Evolutionary conservation across 1,140 invertebrate genomes (phyloP).

Genomic region (Drosophila teissieri): DNA sequence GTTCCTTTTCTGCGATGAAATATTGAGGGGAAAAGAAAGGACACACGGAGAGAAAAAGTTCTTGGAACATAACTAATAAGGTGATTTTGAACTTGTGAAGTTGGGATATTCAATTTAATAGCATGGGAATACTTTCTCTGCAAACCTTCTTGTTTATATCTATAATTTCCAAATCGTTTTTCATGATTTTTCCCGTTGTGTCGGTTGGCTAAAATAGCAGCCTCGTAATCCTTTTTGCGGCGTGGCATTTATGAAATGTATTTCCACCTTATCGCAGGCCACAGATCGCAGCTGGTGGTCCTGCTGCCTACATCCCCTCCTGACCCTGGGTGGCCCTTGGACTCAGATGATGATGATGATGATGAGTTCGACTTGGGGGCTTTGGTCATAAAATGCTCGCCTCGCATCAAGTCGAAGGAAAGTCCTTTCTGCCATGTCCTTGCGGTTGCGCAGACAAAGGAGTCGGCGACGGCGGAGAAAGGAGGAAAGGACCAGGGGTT

Average conservation of each 20-base stretch:
- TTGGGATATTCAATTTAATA: too few species aligned
- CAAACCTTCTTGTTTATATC: too few species aligned
- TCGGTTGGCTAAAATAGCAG: neutral
- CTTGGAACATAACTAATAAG: neutral
- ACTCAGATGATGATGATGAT: slow-evolving; percentile 56
- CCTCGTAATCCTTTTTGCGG: slow-evolving; percentile 70
- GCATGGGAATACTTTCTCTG: too few species aligned
- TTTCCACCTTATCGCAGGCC: slow-evolving; percentile 63
- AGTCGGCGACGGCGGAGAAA: neutral
- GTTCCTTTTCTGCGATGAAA: slow-evolving; percentile 33
- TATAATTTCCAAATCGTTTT: too few species aligned
- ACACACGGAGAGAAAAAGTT: neutral
- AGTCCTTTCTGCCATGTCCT: slow-evolving; percentile 50
- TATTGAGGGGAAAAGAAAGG: slow-evolving; percentile 44
- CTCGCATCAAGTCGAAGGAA: slow-evolving; percentile 32
- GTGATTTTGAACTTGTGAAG: too few species aligned
- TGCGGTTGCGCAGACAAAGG: slow-evolving; percentile 69
- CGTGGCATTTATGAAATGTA: slow-evolving; percentile 77
- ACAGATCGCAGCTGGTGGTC: slow-evolving; percentile 63
- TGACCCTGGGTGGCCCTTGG: slow-evolving; percentile 35
- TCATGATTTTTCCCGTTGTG: slow-evolving; percentile 4
- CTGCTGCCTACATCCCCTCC: slow-evolving; percentile 42
- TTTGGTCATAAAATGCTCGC: slow-evolving; percentile 70
- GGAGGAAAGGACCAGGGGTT: neutral
- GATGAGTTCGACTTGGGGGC: slow-evolving; percentile 73